Evolutionary conservation across 2,113 vertebrate genomes (phyloP).

Genomic region (Petaurus breviceps): DNA sequence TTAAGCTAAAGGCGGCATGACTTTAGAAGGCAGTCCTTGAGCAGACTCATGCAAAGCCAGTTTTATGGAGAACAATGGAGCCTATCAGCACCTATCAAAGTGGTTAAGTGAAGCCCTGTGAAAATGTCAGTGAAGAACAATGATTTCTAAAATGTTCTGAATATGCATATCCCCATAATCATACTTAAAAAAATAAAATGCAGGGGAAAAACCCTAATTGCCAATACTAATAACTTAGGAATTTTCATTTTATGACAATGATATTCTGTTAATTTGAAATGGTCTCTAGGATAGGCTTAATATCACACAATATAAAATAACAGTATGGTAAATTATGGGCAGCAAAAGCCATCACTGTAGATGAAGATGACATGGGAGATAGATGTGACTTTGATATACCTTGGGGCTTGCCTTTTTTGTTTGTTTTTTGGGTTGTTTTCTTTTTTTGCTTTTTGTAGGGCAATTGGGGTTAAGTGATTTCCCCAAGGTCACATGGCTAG

Average conservation of each 20-base stretch:
- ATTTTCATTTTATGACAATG: background rate
- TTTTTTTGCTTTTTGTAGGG: too few species aligned
- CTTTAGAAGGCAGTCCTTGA: background rate
- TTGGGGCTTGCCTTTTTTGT: background rate
- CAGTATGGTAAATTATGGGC: background rate
- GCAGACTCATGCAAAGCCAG: too few species aligned
- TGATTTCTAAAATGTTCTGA: background rate
- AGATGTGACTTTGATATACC: background rate
- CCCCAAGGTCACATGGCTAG: too few species aligned
- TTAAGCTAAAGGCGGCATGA: background rate
- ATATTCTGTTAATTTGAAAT: background rate
- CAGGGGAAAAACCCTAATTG: background rate
- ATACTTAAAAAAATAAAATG: background rate
- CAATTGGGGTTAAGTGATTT: too few species aligned
- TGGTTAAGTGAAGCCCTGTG: background rate
- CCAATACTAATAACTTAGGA: background rate
- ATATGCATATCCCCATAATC: background rate
- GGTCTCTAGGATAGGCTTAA: background rate
- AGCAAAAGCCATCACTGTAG: background rate
- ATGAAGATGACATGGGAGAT: background rate
- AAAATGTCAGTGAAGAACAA: background rate
- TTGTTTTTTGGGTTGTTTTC: too few species aligned
- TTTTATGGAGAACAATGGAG: background rate
- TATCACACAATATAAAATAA: background rate
- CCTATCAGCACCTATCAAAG: background rate